Base-by-base conservation (phyloP, 2,797 vertebrate species). In the Hylomyscus alleni region DNA sequence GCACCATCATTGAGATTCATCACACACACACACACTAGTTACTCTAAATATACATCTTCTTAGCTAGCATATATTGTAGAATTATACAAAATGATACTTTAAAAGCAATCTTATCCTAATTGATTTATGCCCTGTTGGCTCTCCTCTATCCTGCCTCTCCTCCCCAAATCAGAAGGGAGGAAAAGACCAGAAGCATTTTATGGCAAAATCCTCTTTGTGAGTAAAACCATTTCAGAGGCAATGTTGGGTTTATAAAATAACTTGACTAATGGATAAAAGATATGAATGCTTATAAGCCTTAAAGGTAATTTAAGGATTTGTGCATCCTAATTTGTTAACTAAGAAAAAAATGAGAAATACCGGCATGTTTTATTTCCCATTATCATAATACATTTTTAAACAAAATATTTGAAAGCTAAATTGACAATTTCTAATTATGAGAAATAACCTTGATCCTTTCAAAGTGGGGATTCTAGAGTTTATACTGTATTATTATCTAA, bases 181-280 rank as follows among this genome's bases (percentile, higher is more conserved):
- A 75, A 90, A 96, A 95, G 31, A 95, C 34, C 37, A 26, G 40
- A 96, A 91, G 76, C 80, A 97, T 89, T 98, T 96, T 93, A 97
- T n/a, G 50, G 72, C 52, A 94, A 97, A 98, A 97, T 97, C 96
- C 84, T 96, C 95, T 97, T 96, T 97, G 91, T 89, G 17, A 72
- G 5, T 95, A 96, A 97, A 95, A 69, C 92, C 91, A 96, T 92
- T 97, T 93, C 80, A 90, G 73, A 94, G 50, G 91, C 90, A 92
- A 91, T 78, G 87, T 58, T 95, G 76, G 83, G 40, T 96, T 97
- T 97, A 97, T 94, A 91, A 97, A 96, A 95, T 95, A 96, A 97
- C 69, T 85, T 93, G 72, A 97, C 87, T 93, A 95, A 97, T 95
- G 94, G 95, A 97, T 76, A 93, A 97, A 97, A 96, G 90, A 96